Conservation (phyloP, 2,888 invertebrate genomes). For the Lasioglossum lativentre region DNA sequence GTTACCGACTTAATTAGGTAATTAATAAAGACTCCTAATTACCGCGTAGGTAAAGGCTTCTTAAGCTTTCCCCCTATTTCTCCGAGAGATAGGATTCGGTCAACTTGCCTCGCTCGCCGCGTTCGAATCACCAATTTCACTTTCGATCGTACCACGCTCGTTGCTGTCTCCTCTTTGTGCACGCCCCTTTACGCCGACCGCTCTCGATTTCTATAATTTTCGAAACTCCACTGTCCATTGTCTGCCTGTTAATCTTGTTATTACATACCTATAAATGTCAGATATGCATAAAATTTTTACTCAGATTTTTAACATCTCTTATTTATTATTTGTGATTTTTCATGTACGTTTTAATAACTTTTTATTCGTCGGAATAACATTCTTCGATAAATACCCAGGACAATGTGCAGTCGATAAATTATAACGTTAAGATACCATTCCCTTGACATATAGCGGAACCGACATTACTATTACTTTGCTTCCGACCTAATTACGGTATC, state of each 20-base stretch:
- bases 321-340: no score
- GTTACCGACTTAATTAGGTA: constrained; percentile 80
- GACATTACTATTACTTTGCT: constrained; percentile 51
- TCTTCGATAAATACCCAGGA: not conserved
- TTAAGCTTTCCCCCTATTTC: constrained; percentile 61
- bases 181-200: not conserved
- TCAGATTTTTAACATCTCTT: no score
- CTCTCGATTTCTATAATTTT: not conserved
- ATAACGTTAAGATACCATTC: constrained; percentile 5
- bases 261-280: not conserved
- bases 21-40: constrained; percentile 82
- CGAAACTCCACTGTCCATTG: not conserved
- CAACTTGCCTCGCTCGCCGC: constrained; percentile 3
- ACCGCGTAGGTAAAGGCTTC: constrained; percentile 72
- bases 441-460: constrained; percentile 28
- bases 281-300: no score
- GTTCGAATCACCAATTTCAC: constrained; percentile 9
- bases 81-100: constrained; percentile 25
- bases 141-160: not conserved
- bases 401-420: not conserved
- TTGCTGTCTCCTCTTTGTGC: not conserved
- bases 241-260: not conserved
- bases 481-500: constrained; percentile 56
- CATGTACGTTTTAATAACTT: not conserved
- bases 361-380: not conserved